These are phyloP conservation scores for Pseudolycoriella hygida DNA, from an alignment of 2,888 invertebrate species.

Conservation along the genomic window DNA sequence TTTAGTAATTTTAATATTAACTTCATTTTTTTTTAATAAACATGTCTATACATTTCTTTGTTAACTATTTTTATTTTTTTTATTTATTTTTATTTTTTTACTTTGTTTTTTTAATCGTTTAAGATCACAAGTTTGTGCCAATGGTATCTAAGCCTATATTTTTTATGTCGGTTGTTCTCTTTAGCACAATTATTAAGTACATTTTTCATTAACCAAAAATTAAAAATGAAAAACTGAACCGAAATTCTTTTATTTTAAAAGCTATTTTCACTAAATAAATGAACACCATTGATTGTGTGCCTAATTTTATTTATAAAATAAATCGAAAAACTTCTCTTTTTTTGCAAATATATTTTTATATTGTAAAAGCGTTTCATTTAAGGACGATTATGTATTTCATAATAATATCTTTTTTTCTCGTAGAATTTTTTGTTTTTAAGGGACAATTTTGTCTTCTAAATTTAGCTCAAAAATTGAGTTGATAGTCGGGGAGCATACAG, in stretches of 20 bases:
- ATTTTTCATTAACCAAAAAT: background rate
- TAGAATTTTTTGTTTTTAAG: too few species aligned
- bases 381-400: background rate
- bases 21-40: background rate
- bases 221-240: too few species aligned
- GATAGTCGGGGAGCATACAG: too few species aligned
- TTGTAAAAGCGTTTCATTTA: background rate
- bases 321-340: background rate
- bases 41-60: slow-evolving; percentile 16
- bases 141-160: background rate
- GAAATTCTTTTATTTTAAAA: background rate
- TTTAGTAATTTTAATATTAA: too few species aligned
- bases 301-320: background rate
- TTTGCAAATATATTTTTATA: background rate
- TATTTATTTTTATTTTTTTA: background rate
- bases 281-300: slow-evolving; percentile 1
- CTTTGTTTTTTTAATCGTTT: background rate
- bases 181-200: background rate
- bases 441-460: too few species aligned
- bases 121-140: slow-evolving; percentile 1
- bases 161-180: background rate
- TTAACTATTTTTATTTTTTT: slow-evolving; percentile 1
- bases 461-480: too few species aligned
- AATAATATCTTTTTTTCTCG: too few species aligned
- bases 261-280: background rate